Evolutionary conservation across 2,797 vertebrate genomes (phyloP), one percentile per base, ranked within the genome.

Genomic region (Synanceia verrucosa): DNA sequence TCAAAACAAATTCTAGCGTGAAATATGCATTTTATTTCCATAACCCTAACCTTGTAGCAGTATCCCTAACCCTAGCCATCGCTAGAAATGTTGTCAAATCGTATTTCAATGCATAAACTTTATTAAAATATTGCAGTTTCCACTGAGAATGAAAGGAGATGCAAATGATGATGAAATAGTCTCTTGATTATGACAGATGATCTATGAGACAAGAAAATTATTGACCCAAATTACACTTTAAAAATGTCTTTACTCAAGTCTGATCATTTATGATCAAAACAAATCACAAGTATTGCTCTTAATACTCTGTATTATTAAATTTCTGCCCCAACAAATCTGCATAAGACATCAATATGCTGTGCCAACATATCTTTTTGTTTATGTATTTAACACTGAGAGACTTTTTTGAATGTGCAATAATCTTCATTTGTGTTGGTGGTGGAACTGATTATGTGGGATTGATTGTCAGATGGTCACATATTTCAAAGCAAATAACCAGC

Each of bases 391-490:
- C 21, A 28, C 53, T 73, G 60, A 9, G 48, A 59, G 57, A 43
- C 70, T 63, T 65, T 53, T 61, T 48, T 53, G 70, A 71, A 67
- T 14, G 51, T 53, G 50, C 31, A 37, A 47, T 67, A 29, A 60
- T 56, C 16, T 41, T 21, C 19, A 19, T 29, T 46, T 65, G 62
- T 36, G 29, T 34, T 19, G 21, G 24, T 24, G 28, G 59, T 58
- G 10, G 46, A 24, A 28, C 31, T 56, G 21, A 6, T 61, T 36
- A 16, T 52, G 43, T 63, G 12, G 12, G 39, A 60, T 24, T 41
- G 10, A 51, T 14, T 24, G 44, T 59, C 50, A 58, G 21, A 41
- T 39, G 51, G 19, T 48, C 9, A 33, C 28, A 28, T 14, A 34
- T 56, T 46, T 37, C 51, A 51, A 59, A 61, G 58, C 28, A 29